Evolutionary conservation across 2,113 vertebrate species (phyloP).

Genomic region (Aix galericulata): DNA sequence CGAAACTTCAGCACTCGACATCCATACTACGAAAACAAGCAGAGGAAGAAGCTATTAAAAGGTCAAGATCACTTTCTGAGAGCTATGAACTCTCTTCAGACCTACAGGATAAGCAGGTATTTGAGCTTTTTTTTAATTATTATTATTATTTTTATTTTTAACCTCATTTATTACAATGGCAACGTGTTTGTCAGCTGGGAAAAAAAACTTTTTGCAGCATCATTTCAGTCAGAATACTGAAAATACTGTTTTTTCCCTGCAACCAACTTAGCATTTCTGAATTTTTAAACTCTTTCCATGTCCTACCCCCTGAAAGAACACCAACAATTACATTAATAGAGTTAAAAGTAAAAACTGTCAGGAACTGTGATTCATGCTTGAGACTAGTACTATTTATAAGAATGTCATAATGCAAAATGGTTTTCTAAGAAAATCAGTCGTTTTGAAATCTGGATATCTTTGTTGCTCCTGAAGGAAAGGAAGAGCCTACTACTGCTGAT

Average conservation of each 20-base stretch:
- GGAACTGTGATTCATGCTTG: neutral
- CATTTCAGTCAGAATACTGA: neutral
- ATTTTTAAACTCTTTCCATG: neutral
- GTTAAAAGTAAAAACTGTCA: neutral
- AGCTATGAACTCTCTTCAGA: constrained; percentile 99
- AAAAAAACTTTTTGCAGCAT: neutral
- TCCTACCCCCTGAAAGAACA: neutral
- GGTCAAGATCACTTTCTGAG: constrained; percentile 94
- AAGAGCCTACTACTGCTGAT: neutral
- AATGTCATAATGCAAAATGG: neutral
- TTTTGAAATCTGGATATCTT: neutral
- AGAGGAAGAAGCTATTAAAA: constrained; percentile 97
- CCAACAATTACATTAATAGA: neutral
- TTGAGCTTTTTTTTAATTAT: neutral
- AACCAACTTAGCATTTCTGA: neutral
- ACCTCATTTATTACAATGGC: neutral
- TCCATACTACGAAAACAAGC: constrained; percentile 97
- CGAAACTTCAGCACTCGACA: constrained; percentile 94
- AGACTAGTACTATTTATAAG: neutral
- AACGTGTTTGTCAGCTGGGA: neutral
- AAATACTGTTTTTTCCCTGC: neutral
- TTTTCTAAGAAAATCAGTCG: neutral
- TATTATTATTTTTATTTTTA: no score
- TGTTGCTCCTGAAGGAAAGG: neutral
- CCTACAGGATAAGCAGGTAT: constrained; percentile 98